phyloP scores from a whole-genome alignment of 2,797 vertebrate genomes.

The Eospalax fontanierii region DNA sequence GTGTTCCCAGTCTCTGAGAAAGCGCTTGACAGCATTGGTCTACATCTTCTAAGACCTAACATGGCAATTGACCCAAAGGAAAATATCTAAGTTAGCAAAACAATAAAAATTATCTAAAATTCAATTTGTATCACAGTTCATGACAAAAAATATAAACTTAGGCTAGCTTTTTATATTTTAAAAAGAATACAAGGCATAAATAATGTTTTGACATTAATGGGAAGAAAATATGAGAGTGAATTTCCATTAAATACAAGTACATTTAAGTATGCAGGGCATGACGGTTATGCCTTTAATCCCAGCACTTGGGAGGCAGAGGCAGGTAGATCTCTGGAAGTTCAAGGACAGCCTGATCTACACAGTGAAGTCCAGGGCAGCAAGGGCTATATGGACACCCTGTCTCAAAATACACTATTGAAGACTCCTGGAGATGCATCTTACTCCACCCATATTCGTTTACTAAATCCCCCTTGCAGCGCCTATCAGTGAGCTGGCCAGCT shows the following conservation, averaged over 20 bases:
- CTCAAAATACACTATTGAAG: not conserved
- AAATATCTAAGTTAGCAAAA: constrained; percentile 64
- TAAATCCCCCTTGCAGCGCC: constrained; percentile 15
- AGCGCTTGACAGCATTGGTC: constrained; percentile 98
- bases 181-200: not conserved
- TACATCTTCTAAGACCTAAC: constrained; percentile 97
- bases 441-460: constrained; percentile 9
- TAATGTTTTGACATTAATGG: constrained; percentile 51
- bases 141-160: constrained; percentile 59
- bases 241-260: constrained; percentile 49
- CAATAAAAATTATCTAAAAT: constrained; percentile 37
- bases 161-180: constrained; percentile 39
- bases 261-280: too few relatives aligned
- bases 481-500: constrained; percentile 4
- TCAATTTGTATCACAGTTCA: constrained; percentile 15
- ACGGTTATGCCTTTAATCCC: too few relatives aligned
- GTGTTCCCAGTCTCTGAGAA: constrained; percentile 97
- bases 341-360: too few relatives aligned
- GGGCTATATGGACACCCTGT: too few relatives aligned
- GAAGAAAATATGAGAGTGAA: constrained; percentile 55
- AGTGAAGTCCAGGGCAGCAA: too few relatives aligned
- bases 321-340: too few relatives aligned
- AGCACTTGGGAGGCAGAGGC: too few relatives aligned
- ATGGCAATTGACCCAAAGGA: constrained; percentile 59
- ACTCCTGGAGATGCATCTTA: constrained; percentile 9